phyloP scores from a whole-genome alignment of 1,140 invertebrate genomes.

The Hycleus cichorii region DNA sequence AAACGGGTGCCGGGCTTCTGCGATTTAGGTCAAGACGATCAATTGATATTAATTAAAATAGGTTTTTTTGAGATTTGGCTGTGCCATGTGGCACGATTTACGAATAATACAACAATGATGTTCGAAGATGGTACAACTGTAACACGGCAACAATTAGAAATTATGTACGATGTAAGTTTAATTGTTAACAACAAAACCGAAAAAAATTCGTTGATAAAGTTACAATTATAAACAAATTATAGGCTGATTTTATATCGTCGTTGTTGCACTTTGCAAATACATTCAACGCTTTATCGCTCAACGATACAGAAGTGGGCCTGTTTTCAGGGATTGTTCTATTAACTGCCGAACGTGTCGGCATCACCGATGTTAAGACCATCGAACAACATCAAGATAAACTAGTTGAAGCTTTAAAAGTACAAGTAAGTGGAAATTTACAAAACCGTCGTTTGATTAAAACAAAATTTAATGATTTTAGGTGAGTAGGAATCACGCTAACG shows the following conservation, averaged over 20 bases:
- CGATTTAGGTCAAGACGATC: constrained; percentile 83
- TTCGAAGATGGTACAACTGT: constrained; percentile 89
- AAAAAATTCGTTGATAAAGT: background rate
- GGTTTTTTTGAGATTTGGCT: constrained; percentile 97
- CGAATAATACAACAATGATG: constrained; percentile 74
- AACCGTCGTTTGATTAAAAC: background rate
- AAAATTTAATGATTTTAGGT: constrained; percentile 28
- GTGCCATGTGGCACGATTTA: constrained; percentile 74
- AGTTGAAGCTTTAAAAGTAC: constrained; percentile 75
- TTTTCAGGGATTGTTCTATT: constrained; percentile 82
- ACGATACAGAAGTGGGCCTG: constrained; percentile 85
- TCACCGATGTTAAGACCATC: constrained; percentile 78
- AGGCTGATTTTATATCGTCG: constrained; percentile 66
- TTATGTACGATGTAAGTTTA: constrained; percentile 86
- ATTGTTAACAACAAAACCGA: background rate
- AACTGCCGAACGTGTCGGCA: constrained; percentile 67
- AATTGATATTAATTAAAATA: constrained; percentile 89
- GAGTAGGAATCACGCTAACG: constrained; percentile 35
- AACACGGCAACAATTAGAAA: constrained; percentile 76
- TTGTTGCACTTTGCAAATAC: constrained; percentile 72
- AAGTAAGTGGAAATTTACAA: constrained; percentile 45
- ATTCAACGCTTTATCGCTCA: constrained; percentile 70
- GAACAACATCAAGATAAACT: constrained; percentile 76
- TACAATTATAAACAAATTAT: constrained; percentile 21
- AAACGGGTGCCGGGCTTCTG: constrained; percentile 87